These are phyloP conservation scores for Myocastor coypus DNA, from an alignment of 2,113 vertebrate species.

Conservation along the genomic window DNA sequence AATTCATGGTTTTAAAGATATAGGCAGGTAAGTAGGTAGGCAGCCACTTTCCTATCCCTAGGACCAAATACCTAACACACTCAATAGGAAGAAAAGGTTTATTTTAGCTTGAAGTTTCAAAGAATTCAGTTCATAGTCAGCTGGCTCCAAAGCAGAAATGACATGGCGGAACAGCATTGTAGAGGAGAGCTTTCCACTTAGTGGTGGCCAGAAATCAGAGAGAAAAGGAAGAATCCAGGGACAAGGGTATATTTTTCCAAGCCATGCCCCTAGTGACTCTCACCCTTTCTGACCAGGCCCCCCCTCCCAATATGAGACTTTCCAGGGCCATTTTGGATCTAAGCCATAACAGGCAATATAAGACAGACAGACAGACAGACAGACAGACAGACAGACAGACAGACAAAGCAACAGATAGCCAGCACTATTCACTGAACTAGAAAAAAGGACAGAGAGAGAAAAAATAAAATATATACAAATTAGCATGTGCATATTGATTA, in stretches of 20 bases:
- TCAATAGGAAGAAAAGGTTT: not conserved
- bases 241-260: not conserved
- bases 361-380: not conserved
- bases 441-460: not conserved
- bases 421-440: not conserved
- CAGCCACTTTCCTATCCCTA: not conserved
- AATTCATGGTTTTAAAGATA: not conserved
- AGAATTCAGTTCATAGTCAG: not conserved
- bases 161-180: not conserved
- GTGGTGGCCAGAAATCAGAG: not conserved
- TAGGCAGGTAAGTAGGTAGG: not conserved
- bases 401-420: not conserved
- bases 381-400: not conserved
- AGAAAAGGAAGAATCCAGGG: not conserved
- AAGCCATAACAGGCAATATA: not conserved
- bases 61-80: not conserved
- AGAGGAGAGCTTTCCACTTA: not conserved
- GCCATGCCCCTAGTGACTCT: not conserved
- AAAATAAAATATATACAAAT: not conserved
- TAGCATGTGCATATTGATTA: not conserved
- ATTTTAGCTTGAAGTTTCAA: not conserved
- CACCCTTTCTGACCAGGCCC: not conserved
- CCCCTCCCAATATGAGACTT: not conserved
- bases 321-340: not conserved
- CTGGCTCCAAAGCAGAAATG: not conserved